Base-by-base conservation (phyloP, 2,113 vertebrate species). In the Egretta garzetta region DNA sequence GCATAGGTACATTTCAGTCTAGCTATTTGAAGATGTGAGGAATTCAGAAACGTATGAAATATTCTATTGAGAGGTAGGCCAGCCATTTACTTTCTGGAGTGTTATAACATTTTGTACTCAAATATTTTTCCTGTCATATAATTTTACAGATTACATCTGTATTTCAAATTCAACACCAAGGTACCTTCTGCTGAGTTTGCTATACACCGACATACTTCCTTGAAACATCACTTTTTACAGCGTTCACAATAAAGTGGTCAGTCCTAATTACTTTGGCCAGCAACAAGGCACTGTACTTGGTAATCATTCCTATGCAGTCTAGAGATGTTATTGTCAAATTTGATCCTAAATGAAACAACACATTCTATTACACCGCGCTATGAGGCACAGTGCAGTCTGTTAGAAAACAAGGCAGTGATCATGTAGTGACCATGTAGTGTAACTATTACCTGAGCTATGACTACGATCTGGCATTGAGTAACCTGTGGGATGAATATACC, bases 31-130 rank as follows among this genome's bases (percentile, higher is more conserved):
- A 86, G 66, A 64, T 5, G 55, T 23, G 12, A 92, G 47, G 86
- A 88, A 94, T 73, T 56, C 53, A 89, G 33, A 37, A 76, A 53
- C 39, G 73, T 49, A 86, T 26, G 15, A 95, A 95, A 92, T 88
- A 90, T 50, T 87, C 70, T 94, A 39, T 33, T 52, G 49, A 72
- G 18, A 60, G 18, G 30, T 3, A 75, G 32, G 26, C 56, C 72
- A 80, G 56, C 4, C 28, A 45, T 50, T 56, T 85, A 20, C 76
- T 55, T 89, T 85, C 73, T 55, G 32, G 85, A 71, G 50, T 26
- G 15, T 30, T 85, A 45, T 68, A 86, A 27, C 30, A 90, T 71
- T 77, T 70, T 39, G 24, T 62, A 84, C 62, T 91, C 58, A 60
- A 67, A 28, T 64, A 73, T 86, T 63, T 96, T 66, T 43, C 33